phyloP scores from a whole-genome alignment of 2,888 invertebrate genomes.

The Gryllus longicercus region DNA sequence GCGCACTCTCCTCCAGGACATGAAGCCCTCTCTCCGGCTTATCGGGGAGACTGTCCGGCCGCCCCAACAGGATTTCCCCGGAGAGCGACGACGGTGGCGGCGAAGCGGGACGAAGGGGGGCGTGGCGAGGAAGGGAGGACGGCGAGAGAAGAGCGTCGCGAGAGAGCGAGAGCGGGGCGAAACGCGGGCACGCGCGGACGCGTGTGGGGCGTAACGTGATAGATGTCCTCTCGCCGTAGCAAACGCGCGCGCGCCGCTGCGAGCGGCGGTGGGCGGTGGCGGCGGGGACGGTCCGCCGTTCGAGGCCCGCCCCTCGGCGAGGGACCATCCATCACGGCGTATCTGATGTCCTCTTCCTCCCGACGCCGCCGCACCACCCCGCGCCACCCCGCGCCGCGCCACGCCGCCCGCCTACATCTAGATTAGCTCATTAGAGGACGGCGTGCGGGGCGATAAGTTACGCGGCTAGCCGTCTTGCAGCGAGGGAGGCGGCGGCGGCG shows the following conservation, averaged over 20 bases:
- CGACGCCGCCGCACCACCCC: neutral
- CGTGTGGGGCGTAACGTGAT: neutral
- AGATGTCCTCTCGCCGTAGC: neutral
- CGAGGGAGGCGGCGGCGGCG: neutral
- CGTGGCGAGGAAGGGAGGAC: neutral
- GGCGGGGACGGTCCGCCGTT: neutral
- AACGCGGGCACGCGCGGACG: neutral
- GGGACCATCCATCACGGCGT: neutral
- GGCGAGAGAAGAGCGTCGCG: neutral
- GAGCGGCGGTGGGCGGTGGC: neutral
- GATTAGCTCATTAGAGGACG: conserved; percentile 10
- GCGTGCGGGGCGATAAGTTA: neutral
- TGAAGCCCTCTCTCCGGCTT: no score
- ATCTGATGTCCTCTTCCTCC: neutral
- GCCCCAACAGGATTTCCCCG: no score
- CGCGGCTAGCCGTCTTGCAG: neutral
- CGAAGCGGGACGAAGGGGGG: no score
- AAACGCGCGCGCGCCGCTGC: no score
- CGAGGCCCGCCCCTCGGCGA: neutral
- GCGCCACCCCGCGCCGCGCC: no score
- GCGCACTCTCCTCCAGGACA: no score
- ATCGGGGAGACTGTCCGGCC: no score
- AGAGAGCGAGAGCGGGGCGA: neutral
- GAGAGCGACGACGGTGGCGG: no score
- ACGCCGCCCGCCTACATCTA: neutral